Evolutionary conservation across 2,888 invertebrate species (phyloP).

Genomic region (Sturmia bella): DNA sequence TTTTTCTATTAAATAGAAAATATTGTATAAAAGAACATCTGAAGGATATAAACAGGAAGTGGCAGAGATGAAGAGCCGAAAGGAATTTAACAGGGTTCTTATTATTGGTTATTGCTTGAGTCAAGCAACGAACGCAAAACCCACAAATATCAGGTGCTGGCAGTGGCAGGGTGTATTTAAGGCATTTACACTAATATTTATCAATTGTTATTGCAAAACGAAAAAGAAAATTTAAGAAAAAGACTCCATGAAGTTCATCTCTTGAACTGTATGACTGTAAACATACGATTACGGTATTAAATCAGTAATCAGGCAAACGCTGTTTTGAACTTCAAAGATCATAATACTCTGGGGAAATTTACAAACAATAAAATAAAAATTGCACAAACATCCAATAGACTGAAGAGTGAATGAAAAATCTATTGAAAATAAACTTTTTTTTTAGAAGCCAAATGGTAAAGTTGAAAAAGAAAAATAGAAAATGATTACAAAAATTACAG

Average conservation of each 20-base stretch:
- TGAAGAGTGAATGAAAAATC: constrained; percentile 29
- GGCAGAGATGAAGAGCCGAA: constrained; percentile 28
- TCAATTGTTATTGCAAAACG: constrained; percentile 60
- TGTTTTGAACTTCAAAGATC: constrained; percentile 70
- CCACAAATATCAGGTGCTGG: constrained; percentile 18
- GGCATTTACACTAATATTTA: constrained; percentile 60
- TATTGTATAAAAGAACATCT: constrained; percentile 22
- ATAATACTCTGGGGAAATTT: constrained; percentile 72
- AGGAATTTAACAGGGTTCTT: constrained; percentile 48
- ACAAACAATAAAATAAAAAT: constrained; percentile 71
- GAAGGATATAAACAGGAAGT: constrained; percentile 19
- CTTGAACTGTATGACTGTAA: constrained; percentile 65
- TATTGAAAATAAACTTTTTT: constrained; percentile 22
- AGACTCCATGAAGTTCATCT: constrained; percentile 37
- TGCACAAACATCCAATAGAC: constrained; percentile 31
- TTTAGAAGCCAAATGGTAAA: constrained; percentile 12
- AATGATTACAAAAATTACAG: constrained; percentile 2
- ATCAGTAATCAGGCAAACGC: constrained; percentile 73
- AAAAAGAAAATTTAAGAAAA: background rate
- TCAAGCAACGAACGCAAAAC: constrained; percentile 44
- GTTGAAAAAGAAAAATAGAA: constrained; percentile 20
- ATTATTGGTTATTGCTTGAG: constrained; percentile 59
- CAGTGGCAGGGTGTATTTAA: background rate
- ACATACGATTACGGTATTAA: constrained; percentile 73
- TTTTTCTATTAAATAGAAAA: constrained; percentile 46